These are phyloP conservation scores for Brachyhypopomus gauderio DNA, from an alignment of 2,113 vertebrate species.

Conservation along the genomic window DNA sequence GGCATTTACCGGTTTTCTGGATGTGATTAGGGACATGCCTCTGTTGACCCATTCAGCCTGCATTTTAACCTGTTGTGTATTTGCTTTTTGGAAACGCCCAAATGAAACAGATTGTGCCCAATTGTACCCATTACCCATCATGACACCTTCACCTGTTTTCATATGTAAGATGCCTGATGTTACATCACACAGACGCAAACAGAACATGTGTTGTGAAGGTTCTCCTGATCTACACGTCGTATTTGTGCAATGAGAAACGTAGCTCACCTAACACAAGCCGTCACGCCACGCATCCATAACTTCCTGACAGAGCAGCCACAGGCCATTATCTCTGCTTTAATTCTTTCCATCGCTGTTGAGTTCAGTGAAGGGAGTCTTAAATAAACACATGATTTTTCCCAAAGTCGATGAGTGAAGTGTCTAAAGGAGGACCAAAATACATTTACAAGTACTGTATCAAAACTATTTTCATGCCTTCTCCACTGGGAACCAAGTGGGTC, in stretches of 20 bases:
- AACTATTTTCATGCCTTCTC: conserved; percentile 2
- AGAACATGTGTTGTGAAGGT: conserved; percentile 70
- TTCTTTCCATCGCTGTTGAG: conserved; percentile 57
- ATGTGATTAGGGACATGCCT: too few species aligned
- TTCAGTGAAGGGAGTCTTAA: conserved; percentile 40
- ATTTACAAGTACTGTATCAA: not conserved
- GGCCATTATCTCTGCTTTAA: conserved; percentile 66
- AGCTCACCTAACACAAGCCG: conserved; percentile 54
- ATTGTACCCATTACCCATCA: conserved; percentile 1
- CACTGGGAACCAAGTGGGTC: conserved; percentile 7
- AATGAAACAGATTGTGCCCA: too few species aligned
- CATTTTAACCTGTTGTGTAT: too few species aligned
- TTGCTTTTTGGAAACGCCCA: too few species aligned
- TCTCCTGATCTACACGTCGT: conserved; percentile 55
- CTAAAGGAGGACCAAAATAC: conserved; percentile 3
- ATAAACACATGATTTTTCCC: conserved; percentile 39
- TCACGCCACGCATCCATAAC: conserved; percentile 60
- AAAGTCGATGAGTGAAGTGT: conserved; percentile 12
- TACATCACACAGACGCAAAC: conserved; percentile 64
- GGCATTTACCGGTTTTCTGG: too few species aligned
- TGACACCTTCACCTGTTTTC: conserved; percentile 52
- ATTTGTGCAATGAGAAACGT: conserved; percentile 58
- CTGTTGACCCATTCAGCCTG: too few species aligned
- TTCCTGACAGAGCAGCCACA: conserved; percentile 58
- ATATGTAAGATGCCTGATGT: conserved; percentile 53